These are phyloP conservation scores for Ctenicera cuprea DNA, from an alignment of 2,888 invertebrate species.

Conservation along the genomic window DNA sequence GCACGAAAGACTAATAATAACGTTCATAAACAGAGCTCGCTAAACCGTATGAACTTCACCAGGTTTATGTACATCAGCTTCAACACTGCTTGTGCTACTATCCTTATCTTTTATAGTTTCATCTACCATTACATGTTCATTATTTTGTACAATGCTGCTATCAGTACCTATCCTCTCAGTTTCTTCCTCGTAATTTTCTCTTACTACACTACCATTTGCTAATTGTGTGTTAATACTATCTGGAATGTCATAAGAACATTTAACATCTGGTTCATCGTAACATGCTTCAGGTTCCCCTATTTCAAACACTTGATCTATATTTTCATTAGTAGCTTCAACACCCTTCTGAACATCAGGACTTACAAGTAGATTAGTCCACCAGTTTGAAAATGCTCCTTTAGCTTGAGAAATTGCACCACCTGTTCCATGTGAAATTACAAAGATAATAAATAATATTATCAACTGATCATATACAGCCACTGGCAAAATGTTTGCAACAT, in stretches of 20 bases:
- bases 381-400: conserved; percentile 88
- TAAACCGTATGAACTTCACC: conserved; percentile 68
- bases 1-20: conserved; percentile 12
- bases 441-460: too few species aligned
- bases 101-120: conserved; percentile 20
- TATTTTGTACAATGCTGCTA: conserved; percentile 55
- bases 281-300: conserved; percentile 34
- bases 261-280: conserved; percentile 38
- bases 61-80: conserved; percentile 59
- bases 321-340: conserved; percentile 58
- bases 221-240: conserved; percentile 41
- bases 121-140: conserved; percentile 55
- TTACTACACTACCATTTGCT: conserved; percentile 44
- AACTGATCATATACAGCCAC: too few species aligned
- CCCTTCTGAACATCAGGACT: conserved; percentile 70
- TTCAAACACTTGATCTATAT: conserved; percentile 27
- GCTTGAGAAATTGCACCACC: conserved; percentile 93
- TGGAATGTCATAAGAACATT: conserved; percentile 56
- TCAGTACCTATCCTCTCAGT: conserved; percentile 48
- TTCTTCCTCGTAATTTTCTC: conserved; percentile 26
- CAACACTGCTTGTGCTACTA: conserved; percentile 40
- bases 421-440: conserved; percentile 67
- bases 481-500: too few species aligned
- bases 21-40: not conserved
- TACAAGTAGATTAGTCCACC: conserved; percentile 86